A percentile compares a stretch with the other conserved stretches of the same genome.
These are phyloP conservation scores for Chironex yamaguchii DNA, from an alignment of 30 jellyfish, hydroid and myxozoan species.

Conservation along the genomic window DNA sequence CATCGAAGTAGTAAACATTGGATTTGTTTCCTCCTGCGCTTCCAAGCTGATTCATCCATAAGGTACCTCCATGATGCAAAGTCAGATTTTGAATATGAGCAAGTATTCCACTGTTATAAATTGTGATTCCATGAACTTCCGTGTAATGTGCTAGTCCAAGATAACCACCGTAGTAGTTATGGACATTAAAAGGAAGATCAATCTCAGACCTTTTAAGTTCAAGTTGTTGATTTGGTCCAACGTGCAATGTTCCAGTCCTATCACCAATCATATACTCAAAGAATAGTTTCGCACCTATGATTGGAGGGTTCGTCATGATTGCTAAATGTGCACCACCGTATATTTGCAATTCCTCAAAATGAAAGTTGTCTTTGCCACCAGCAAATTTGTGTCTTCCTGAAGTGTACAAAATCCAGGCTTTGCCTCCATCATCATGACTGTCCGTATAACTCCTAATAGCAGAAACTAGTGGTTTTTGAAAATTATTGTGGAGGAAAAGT, in stretches of 20 bases:
- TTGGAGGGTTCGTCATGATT: conserved; percentile 46
- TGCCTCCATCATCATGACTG: conserved; percentile 69
- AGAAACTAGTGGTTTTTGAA: conserved; percentile 67
- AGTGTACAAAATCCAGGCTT: conserved; percentile 65
- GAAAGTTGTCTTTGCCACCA: conserved; percentile 57
- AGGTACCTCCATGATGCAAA: conserved; percentile 72
- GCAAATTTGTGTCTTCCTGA: conserved; percentile 75
- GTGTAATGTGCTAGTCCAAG: conserved; percentile 73
- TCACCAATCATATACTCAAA: conserved; percentile 76
- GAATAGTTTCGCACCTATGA: conserved; percentile 48
- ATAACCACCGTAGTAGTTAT: conserved; percentile 69
- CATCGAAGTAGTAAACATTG: conserved; percentile 60
- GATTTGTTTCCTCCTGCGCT: conserved; percentile 32
- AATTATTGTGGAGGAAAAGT: conserved; percentile 62
- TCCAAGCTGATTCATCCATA: conserved; percentile 80
- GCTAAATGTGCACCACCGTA: conserved; percentile 78
- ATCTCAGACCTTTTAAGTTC: conserved; percentile 59
- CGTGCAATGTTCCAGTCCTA: conserved; percentile 73
- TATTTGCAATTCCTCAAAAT: conserved; percentile 69
- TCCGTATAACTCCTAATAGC: conserved; percentile 53
- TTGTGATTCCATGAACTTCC: conserved; percentile 70
- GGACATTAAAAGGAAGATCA: conserved; percentile 69
- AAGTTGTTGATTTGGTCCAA: conserved; percentile 68
- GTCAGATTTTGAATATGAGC: conserved; percentile 63
- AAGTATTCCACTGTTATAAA: conserved; percentile 63